Base-by-base conservation (phyloP, 2,888 invertebrate genomes). In the Pteria penguin region DNA sequence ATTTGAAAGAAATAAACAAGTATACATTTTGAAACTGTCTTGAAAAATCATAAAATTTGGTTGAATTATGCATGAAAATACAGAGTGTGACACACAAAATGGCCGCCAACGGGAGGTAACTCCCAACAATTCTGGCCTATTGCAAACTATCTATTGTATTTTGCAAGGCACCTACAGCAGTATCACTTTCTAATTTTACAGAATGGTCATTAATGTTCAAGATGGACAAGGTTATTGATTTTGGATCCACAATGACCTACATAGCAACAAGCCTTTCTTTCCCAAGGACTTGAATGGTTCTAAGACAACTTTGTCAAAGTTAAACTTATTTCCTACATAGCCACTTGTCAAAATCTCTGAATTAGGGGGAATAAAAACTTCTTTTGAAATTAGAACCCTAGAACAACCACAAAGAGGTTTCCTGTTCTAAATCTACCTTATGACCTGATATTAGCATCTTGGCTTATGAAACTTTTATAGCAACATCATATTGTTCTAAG, bases 401-500 rank as follows among this genome's bases (percentile, higher is more conserved):
- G 72, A 63, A 58, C 29, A 63, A n/a, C 5, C 55, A 31, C 33
- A 32, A n/a, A 45, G 24, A 63, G 24, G 36, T 62, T 32, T 45
- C n/a, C 29, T 55, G 65, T 4, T 22, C 22, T 14, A 75, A 36
- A 33, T 45, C 70, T 4, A 73, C 29, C 63, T 72, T 75, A 33
- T 74, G 61, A 45, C 70, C 73, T 2, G 72, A 57, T 11, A 76
- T 71, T 5, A 63, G 52, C 74, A 72, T 69, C n/a, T 63, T 24
- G 11, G 45, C 62, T 32, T 72, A 72, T 8, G 67, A 68, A 65
- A 76, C 71, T 45, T 70, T 76, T n/a, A 79, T 45, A 11, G 33
- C 63, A 32, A 72, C 72, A 67, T 75, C 72, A 73, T 58, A 72
- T 36, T 79, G 62, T 27, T 75, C 67, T 24, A 79, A 31, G 32